A percentile compares a stretch with the other conserved stretches of the same genome.
phyloP scores from a whole-genome alignment of 2,888 invertebrate genomes.

The Carabus problematicus region DNA sequence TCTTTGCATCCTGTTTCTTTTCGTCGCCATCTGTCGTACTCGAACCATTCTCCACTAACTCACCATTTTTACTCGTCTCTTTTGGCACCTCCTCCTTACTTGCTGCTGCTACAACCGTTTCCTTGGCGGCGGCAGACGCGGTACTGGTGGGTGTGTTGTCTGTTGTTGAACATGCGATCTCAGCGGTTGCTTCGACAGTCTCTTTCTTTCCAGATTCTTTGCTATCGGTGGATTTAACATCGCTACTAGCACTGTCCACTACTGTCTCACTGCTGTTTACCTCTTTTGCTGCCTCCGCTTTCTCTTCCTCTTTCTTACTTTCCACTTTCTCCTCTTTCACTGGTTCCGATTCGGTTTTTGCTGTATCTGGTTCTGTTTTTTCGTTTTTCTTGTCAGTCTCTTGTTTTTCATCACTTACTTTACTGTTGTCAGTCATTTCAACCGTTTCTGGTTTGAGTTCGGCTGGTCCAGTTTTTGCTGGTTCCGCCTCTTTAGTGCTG shows the following conservation, averaged over 20 bases:
- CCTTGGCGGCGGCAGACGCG: slow-evolving; percentile 47
- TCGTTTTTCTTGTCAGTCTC: slow-evolving; percentile 33
- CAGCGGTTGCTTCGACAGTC: slow-evolving; percentile 49
- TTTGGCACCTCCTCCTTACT: slow-evolving; percentile 40
- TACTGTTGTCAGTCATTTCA: slow-evolving; percentile 12
- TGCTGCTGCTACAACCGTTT: slow-evolving; percentile 44
- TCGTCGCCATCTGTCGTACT: slow-evolving; percentile 50
- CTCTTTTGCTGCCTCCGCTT: slow-evolving; percentile 30
- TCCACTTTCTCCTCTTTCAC: slow-evolving; percentile 39
- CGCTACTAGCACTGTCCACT: slow-evolving; percentile 21
- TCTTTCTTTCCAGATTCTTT: slow-evolving; percentile 35
- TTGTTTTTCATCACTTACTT: slow-evolving; percentile 24
- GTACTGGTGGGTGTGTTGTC: slow-evolving; percentile 38
- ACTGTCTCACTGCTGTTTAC: slow-evolving; percentile 40
- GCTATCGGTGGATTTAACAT: slow-evolving; percentile 36
- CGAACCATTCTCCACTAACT: slow-evolving; percentile 51
- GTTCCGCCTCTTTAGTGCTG: slow-evolving; percentile 33
- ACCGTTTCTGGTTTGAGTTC: slow-evolving; percentile 14
- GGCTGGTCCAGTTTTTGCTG: not conserved
- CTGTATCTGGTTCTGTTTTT: slow-evolving; percentile 32
- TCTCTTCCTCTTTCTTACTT: slow-evolving; percentile 35
- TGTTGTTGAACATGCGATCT: slow-evolving; percentile 25
- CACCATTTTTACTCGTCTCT: slow-evolving; percentile 42
- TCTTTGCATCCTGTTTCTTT: slow-evolving; percentile 47
- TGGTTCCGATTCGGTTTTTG: slow-evolving; percentile 44